Evolutionary conservation across 1,140 invertebrate species (phyloP), one percentile per base, ranked within the genome.

Genomic region (Pseudomyrmex concolor): DNA sequence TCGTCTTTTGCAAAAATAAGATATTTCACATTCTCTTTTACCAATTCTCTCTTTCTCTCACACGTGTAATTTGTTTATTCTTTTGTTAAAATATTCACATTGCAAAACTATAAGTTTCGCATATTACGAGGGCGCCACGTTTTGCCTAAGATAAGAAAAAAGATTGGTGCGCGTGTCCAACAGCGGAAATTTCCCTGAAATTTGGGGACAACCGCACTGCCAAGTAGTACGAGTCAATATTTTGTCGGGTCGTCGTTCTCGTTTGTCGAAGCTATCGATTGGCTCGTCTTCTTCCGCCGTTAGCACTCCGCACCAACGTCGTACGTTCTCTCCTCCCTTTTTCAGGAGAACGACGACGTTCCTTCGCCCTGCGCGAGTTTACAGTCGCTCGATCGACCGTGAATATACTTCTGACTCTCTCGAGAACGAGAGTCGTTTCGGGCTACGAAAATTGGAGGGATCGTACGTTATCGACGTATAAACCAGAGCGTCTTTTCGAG

Each of bases 231-330:
- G 81, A 66, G 84, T 60, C 73, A 86, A 82, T 87, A 85, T 87
- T 83, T 78, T 85, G 73, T 50, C 74, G 71, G 78, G 59, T 76
- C 66, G 80, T 85, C 80, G 78, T 64, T 74, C 85, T 86, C 86
- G 86, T 85, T 87, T 87, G 81, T 83, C 78, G 74, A 78, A 70
- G 63, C 48, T 83, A 83, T 86, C 86, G 64, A 85, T 72, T 85
- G 76, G 70, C 54, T 81, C 83, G 63, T 86, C 68, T 67, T 71
- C 80, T 83, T 70, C 55, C 13, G 76, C 68, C 25, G 68, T 82
- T 82, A 73, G 57, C 59, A 73, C 78, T 74, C 13, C 60, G 22
- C 34, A 34, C 50, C 51, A 57, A 74, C 71, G 62, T 63, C 70
- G 34, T 70, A 63, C 50, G 9, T 70, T 62, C 57, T 73, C 70